Conservation (phyloP, 2,888 invertebrate species). For the Abscondita cerata region DNA sequence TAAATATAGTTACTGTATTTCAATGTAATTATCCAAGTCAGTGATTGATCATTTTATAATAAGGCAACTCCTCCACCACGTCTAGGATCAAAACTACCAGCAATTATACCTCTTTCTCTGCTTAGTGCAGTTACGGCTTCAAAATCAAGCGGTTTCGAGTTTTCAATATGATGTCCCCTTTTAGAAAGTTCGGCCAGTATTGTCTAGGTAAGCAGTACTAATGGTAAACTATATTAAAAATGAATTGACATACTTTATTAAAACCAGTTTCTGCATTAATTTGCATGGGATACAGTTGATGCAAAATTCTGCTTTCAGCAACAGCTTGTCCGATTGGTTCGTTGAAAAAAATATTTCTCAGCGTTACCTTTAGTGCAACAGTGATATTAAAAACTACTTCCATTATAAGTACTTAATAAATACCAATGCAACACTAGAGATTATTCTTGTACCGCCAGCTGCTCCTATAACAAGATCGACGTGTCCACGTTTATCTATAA, state of each 20-base stretch:
- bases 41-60: no score
- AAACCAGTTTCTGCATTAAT: neutral
- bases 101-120: slow-evolving; percentile 59
- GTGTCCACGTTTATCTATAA: slow-evolving; percentile 69
- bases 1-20: no score
- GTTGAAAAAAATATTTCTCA: neutral
- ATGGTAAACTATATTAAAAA: neutral
- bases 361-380: neutral
- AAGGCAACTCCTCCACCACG: slow-evolving; percentile 62
- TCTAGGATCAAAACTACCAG: slow-evolving; percentile 58
- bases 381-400: neutral
- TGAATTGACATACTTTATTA: neutral
- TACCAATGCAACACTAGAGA: slow-evolving; percentile 78
- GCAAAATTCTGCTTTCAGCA: neutral
- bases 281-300: slow-evolving; percentile 7
- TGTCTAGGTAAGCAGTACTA: slow-evolving; percentile 47
- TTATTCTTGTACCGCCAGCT: slow-evolving; percentile 91
- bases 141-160: slow-evolving; percentile 60
- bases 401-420: slow-evolving; percentile 40
- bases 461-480: slow-evolving; percentile 76
- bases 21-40: no score
- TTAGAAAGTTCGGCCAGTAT: slow-evolving; percentile 59
- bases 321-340: neutral
- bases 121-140: slow-evolving; percentile 68
- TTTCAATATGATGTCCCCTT: slow-evolving; percentile 63